Percentiles rank a stretch among this genome's conserved stretches.
Conservation (phyloP, 2,888 invertebrate genomes). For the Petrolisthes manimaculis region DNA sequence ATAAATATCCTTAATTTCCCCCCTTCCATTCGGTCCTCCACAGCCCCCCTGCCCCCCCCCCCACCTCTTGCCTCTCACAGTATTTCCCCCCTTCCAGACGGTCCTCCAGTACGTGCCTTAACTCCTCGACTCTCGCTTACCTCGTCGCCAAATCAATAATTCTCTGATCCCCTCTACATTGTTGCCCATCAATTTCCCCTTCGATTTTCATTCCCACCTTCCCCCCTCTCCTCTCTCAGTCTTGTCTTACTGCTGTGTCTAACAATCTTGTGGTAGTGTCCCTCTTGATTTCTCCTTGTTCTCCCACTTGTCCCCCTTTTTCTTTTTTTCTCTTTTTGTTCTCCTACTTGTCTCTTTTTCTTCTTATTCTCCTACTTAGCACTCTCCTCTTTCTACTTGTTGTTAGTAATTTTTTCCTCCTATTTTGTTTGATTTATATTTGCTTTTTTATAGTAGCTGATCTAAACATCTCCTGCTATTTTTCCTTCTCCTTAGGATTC, state of each 20-base stretch:
- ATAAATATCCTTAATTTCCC: too few relatives aligned
- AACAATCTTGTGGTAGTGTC: too few relatives aligned
- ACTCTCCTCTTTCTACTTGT: too few relatives aligned
- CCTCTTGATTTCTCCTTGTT: too few relatives aligned
- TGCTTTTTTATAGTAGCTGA: too few relatives aligned
- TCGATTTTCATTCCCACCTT: too few relatives aligned
- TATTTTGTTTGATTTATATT: too few relatives aligned
- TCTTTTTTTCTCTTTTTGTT: not conserved
- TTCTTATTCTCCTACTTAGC: not conserved
- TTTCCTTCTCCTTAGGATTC: not conserved
- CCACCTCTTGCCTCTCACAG: not conserved
- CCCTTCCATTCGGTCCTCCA: too few relatives aligned
- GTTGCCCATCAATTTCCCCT: slow-evolving; percentile 6
- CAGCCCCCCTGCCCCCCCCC: too few relatives aligned
- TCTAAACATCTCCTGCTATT: not conserved
- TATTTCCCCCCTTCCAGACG: slow-evolving; percentile 4
- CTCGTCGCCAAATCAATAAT: slow-evolving; percentile 11
- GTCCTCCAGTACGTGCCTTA: slow-evolving; percentile 1
- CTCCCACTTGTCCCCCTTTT: not conserved
- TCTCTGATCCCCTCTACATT: not conserved
- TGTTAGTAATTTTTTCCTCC: too few relatives aligned
- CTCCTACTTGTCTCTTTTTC: not conserved
- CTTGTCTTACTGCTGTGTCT: too few relatives aligned
- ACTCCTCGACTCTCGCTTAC: slow-evolving; percentile 5
- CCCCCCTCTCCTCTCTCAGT: too few relatives aligned